These are phyloP conservation scores for Atrina japonica DNA, from an alignment of 2,888 invertebrate species.

Conservation along the genomic window DNA sequence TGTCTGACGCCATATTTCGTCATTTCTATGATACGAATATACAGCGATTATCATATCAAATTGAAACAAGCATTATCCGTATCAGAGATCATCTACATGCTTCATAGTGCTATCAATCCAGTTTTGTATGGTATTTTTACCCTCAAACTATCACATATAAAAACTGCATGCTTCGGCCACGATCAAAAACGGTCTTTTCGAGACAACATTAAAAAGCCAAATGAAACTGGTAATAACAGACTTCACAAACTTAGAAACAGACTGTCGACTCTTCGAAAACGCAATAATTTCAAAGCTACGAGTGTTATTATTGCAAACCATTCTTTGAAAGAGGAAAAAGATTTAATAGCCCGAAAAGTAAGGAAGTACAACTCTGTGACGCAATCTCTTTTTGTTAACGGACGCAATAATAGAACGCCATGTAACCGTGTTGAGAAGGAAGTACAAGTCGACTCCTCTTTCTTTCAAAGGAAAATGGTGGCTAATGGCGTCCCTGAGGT, in stretches of 20 bases:
- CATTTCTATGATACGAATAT: conserved; percentile 80
- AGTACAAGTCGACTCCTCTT: too few species aligned
- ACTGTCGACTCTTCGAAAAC: conserved; percentile 36
- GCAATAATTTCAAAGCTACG: conserved; percentile 43
- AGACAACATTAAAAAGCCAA: conserved; percentile 18
- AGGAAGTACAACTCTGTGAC: not conserved
- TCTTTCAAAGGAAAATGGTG: too few species aligned
- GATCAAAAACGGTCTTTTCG: conserved; percentile 21
- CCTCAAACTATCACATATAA: conserved; percentile 48
- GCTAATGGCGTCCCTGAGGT: too few species aligned
- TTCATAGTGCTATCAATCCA: conserved; percentile 81
- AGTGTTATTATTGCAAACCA: conserved; percentile 58
- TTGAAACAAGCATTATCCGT: conserved; percentile 63
- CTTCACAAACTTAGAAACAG: conserved; percentile 36
- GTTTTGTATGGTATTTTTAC: conserved; percentile 81
- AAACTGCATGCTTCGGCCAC: conserved; percentile 28
- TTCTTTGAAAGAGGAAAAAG: conserved; percentile 49
- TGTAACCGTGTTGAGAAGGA: too few species aligned
- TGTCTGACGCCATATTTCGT: conserved; percentile 82
- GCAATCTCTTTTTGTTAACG: too few species aligned
- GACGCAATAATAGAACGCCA: too few species aligned
- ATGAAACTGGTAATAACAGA: conserved; percentile 18
- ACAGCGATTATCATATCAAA: conserved; percentile 73
- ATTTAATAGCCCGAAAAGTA: conserved; percentile 3
- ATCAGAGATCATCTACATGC: conserved; percentile 76